Conservation (phyloP, 2,113 vertebrate genomes). For the Apeltes quadracus region DNA sequence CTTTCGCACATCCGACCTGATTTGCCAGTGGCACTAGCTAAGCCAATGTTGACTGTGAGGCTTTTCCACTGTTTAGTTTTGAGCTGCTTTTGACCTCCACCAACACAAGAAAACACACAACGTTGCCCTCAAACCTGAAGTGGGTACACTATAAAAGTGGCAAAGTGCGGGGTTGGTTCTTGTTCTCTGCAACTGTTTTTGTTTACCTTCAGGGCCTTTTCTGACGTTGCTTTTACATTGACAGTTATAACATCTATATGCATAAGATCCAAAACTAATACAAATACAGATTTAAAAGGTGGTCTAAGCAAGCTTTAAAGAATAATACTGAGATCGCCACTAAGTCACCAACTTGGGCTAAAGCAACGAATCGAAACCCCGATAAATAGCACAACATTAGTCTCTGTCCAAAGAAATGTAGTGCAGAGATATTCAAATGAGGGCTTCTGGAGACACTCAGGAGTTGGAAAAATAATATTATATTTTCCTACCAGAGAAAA, state of each 20-base stretch:
- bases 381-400: not conserved
- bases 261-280: not conserved
- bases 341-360: not conserved
- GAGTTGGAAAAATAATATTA: not conserved
- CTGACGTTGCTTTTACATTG: not conserved
- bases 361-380: not conserved
- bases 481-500: not conserved
- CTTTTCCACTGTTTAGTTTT: conserved; percentile 75
- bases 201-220: conserved; percentile 29
- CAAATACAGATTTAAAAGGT: not conserved
- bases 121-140: conserved; percentile 48
- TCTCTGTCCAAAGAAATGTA: not conserved
- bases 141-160: conserved; percentile 14
- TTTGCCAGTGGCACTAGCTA: conserved; percentile 63
- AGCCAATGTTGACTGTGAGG: conserved; percentile 80
- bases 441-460: not conserved
- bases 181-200: conserved; percentile 20
- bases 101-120: conserved; percentile 58
- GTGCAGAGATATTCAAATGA: not conserved
- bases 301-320: not conserved
- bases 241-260: not conserved
- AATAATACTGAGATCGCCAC: not conserved
- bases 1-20: conserved; percentile 68
- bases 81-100: conserved; percentile 63
- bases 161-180: conserved; percentile 25